Base-by-base conservation (phyloP, 2,888 invertebrate species). In the Eremobia ochroleuca region DNA sequence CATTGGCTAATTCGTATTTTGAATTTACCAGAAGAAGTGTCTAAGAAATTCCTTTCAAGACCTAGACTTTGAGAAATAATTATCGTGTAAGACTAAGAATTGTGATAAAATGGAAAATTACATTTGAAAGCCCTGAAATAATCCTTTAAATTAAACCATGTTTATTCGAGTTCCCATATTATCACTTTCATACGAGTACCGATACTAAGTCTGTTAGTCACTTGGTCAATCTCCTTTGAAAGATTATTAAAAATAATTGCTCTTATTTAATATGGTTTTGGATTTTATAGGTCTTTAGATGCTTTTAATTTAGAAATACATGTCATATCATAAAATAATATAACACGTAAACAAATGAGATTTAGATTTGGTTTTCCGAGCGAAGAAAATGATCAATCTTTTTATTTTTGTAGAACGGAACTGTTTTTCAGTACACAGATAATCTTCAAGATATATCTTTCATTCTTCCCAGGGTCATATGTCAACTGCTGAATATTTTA, bases 401-500 rank as follows among this genome's bases (percentile, higher is more conserved):
- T 52, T 76, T 55, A 58, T 37, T 72, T 62, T 79, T 52, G 15
- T 6, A 25, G 43, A 66, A 43, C 28, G 34, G 18, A 73, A 74
- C 37, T 43, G n/a, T 8, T 25, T 55, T 28, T 49, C 31, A 28
- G 58, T 73, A 68, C 34, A 58, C 9, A 64, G 31, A 61, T 65
- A 49, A 31, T 64, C 49, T 55, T 40, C 11, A 21, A 4, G n/a
- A 81, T 61, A 58, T 68, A 55, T 76, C 52, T 70, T 77, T 64
- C 28, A 82, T 55, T 49, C 9, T 85, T 62, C 8, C 18, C 55
- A 58, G 46, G 76, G 70, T 61, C 66, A 77, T 66, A 82, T 73
- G 83, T 85, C 71, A 83, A 72, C 37, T 46, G 21, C 28, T 52
- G 79, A 75, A 84, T 84, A 78, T 73, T 68, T 75, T 49, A 74